phyloP scores from a whole-genome alignment of 2,888 invertebrate genomes.

The Syrphus vitripennis region DNA sequence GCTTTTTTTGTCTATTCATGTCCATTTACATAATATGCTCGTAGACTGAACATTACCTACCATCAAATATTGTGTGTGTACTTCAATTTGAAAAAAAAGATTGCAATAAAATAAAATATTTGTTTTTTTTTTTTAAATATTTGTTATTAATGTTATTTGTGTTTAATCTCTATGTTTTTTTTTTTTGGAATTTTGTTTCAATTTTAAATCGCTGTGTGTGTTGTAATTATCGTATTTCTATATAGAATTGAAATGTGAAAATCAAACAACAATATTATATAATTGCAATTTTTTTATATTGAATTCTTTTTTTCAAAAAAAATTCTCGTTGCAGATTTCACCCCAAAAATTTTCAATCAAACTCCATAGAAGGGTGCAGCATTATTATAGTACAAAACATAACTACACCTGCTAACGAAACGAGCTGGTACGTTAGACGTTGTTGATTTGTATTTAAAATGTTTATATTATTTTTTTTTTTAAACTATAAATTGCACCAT shows the following conservation, averaged over 20 bases:
- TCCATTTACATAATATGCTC: too few relatives aligned
- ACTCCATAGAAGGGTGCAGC: constrained; percentile 71
- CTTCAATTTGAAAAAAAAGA: constrained; percentile 21
- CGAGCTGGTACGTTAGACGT: constrained; percentile 73
- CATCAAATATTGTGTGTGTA: constrained; percentile 39
- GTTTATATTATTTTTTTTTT: not conserved
- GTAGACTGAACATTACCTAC: constrained; percentile 56
- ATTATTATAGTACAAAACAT: constrained; percentile 72
- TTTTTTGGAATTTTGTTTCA: not conserved
- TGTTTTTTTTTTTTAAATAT: constrained; percentile 47
- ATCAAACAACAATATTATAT: constrained; percentile 25
- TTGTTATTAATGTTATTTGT: constrained; percentile 37
- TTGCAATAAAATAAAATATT: constrained; percentile 32
- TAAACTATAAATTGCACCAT: constrained; percentile 1
- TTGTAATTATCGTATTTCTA: constrained; percentile 54
- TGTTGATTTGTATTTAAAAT: constrained; percentile 45
- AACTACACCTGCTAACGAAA: constrained; percentile 73
- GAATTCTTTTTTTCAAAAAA: constrained; percentile 48
- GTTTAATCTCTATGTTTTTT: constrained; percentile 41
- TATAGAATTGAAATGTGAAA: constrained; percentile 47
- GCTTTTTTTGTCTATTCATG: not conserved
- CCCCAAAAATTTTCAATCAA: constrained; percentile 71
- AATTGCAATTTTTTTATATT: constrained; percentile 46
- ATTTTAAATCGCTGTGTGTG: constrained; percentile 53
- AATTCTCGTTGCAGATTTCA: constrained; percentile 73